Evolutionary conservation across 2,888 invertebrate genomes (phyloP), one percentile per base, ranked within the genome.

Genomic region (Linnaemya tessellans): DNA sequence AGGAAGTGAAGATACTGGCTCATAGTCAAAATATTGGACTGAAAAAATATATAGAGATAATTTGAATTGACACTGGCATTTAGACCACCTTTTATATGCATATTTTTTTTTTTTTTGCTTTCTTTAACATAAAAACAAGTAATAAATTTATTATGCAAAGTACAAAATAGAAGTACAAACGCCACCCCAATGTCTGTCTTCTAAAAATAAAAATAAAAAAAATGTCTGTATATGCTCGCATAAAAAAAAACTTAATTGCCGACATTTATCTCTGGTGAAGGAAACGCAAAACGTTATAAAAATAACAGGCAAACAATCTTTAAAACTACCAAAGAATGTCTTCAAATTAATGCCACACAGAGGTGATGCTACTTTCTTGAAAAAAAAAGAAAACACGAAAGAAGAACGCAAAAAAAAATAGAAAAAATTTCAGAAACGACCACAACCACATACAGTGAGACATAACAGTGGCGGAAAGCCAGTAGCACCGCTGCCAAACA

Each of bases 161-260:
- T 41, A 65, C 25, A 58, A 80, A 54, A 62, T 35, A 41, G 9
- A 67, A 56, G n/a, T 41, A 11, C 46, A 22, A 62, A 11, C 56
- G 18, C 22, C 60, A 65, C 43, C 65, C 25, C 30, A 22, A 41
- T 10, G 54, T 64, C 38, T 68, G 7, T 30, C 18, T 25, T 20
- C 25, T 30, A 18, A 20, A 58, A 30, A 60, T 65, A 75, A 75
- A 75, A 68, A n/a, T n/a, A n/a, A n/a, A n/a, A n/a, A n/a, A n/a
- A 62, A 43, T 51, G 15, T 51, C 41, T 56, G n/a, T 25, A 9
- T 43, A 20, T n/a, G 9, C 4, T 11, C 13, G 15, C 11, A 20
- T 18, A 78, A 9, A 51, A n/a, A 64, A 85, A 71, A 54, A 85
- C 82, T 79, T 85, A 85, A 85, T 82, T 85, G 85, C 65, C 74